These are phyloP conservation scores for Alloscopus bannaensis DNA, from an alignment of 2,888 invertebrate genomes.

Conservation along the genomic window DNA sequence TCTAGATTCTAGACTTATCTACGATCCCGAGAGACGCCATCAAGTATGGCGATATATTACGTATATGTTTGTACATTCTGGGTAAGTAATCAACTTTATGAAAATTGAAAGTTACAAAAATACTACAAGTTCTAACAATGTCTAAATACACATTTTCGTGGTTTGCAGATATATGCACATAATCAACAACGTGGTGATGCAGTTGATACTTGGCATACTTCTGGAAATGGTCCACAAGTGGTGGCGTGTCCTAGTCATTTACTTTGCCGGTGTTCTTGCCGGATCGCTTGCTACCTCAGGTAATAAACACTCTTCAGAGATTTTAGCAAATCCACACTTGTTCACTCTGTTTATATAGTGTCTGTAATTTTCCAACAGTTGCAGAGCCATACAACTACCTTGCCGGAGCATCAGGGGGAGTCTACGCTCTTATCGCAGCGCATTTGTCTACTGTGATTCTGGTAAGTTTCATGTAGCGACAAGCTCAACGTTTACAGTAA, in stretches of 20 bases:
- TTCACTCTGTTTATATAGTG: too few relatives aligned
- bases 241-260: constrained; percentile 93
- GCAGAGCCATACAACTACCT: constrained; percentile 87
- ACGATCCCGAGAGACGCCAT: constrained; percentile 88
- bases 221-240: constrained; percentile 97
- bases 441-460: constrained; percentile 94
- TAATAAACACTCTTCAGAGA: too few relatives aligned
- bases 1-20: constrained; percentile 88
- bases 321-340: background rate
- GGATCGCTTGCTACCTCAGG: constrained; percentile 87
- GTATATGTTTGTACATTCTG: constrained; percentile 97
- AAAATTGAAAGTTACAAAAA: background rate
- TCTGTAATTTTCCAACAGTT: too few relatives aligned
- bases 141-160: background rate
- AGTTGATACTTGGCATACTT: constrained; percentile 93
- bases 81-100: constrained; percentile 77
- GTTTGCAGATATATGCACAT: constrained; percentile 86
- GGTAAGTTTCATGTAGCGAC: constrained; percentile 77
- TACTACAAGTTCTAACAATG: background rate
- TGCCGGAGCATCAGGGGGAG: constrained; percentile 94
- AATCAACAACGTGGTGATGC: constrained; percentile 92
- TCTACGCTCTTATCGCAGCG: constrained; percentile 94
- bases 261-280: constrained; percentile 88
- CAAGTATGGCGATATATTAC: constrained; percentile 96
- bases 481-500: background rate